Conservation (phyloP, 2,888 invertebrate species). For the Caenorhabditis imperialis region DNA sequence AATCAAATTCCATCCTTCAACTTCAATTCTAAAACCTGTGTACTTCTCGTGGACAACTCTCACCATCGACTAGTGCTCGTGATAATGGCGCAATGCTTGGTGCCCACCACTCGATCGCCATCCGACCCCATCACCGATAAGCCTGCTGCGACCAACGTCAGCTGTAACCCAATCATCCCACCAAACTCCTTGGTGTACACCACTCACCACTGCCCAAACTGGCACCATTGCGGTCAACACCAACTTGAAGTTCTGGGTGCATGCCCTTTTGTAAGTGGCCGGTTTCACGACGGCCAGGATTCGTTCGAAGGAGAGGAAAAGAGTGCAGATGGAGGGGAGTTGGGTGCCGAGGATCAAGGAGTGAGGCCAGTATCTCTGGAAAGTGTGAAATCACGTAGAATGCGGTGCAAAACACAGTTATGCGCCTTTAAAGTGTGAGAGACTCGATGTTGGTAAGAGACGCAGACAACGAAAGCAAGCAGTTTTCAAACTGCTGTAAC, state of each 20-base stretch:
- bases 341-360: conserved; percentile 69
- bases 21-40: not conserved
- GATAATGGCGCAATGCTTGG: conserved; percentile 70
- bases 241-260: conserved; percentile 58
- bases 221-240: conserved; percentile 35
- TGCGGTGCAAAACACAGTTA: too few species aligned
- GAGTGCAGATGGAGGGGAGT: conserved; percentile 67
- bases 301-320: conserved; percentile 67
- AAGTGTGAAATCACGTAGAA: conserved; percentile 1
- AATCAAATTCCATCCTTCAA: too few species aligned
- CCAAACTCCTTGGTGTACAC: not conserved
- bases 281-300: conserved; percentile 63
- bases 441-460: too few species aligned
- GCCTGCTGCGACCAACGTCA: conserved; percentile 54
- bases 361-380: conserved; percentile 69
- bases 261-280: conserved; percentile 59
- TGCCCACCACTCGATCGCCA: conserved; percentile 45
- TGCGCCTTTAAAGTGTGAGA: too few species aligned
- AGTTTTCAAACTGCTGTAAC: too few species aligned
- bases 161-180: conserved; percentile 38
- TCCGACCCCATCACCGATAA: conserved; percentile 54
- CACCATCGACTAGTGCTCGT: conserved; percentile 64
- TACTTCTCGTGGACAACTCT: not conserved
- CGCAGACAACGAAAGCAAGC: too few species aligned
- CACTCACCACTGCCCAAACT: conserved; percentile 52